Evolutionary conservation across 2,888 invertebrate genomes (phyloP), one percentile per base, ranked within the genome.

Genomic region (Platynereis dumerilii): DNA sequence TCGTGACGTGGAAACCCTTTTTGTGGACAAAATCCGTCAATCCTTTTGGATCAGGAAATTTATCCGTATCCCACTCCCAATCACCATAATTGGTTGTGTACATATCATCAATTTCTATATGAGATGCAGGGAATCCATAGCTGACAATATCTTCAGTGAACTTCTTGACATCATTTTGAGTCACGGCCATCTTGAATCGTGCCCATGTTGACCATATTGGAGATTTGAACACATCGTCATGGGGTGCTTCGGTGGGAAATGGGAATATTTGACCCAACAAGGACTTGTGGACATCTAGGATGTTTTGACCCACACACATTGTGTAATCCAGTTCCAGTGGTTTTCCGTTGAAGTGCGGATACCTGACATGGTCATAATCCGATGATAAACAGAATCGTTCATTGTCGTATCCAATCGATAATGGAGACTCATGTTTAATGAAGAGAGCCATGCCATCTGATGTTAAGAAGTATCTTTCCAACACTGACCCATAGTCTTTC

Each of bases 201-300:
- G 91, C 91, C 92, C 93, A 93, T 0, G 93, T 93, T 0, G 93
- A 92, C 92, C 92, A 94, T 64, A 93, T 88, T 0, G 93, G 93
- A 15, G 55, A 27, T 20, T 48, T 44, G 28, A 62, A 24, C 28
- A 62, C 44, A 2, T 24, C 20, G 22, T 62, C 22, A 34, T 62
- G 56, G 10, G 62, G 62, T 44, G 56, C 28, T 3, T 17, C 62
- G 17, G 26, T 20, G 5, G 62, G 62, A n/a, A 27, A 24, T 28
- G 39, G n/a, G 42, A 42, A 62, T 10, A 56, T 28, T 24, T 45
- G 10, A n/a, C 44, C 28, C 10, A 45, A 39, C 57, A 62, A 28
- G 22, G n/a, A 44, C 24, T 56, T 27, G 20, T 62, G 62, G 1
- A 62, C 28, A 5, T 20, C 10, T 24, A n/a, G 1, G 1, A 62